A percentile compares a stretch with the other conserved stretches of the same genome.
Conservation (phyloP, 2,888 invertebrate species). For the Geotrupes spiniger region DNA sequence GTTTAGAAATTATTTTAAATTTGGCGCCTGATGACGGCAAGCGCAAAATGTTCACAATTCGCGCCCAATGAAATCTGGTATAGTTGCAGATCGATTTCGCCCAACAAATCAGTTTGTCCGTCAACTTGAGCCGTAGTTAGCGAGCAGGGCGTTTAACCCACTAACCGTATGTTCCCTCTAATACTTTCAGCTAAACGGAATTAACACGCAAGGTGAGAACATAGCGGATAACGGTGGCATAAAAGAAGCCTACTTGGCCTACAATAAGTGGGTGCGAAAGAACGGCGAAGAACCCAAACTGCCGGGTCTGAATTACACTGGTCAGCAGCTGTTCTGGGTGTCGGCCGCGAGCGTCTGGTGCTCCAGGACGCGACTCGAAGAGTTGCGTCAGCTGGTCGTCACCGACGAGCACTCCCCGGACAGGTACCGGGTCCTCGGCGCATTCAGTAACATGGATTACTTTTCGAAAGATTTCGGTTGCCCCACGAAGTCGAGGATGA, state of each 20-base stretch:
- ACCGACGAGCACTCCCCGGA: conserved; percentile 51
- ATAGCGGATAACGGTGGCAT: conserved; percentile 94
- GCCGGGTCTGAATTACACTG: conserved; percentile 45
- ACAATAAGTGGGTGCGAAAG: conserved; percentile 42
- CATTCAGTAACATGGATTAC: conserved; percentile 58
- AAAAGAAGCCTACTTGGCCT: conserved; percentile 72
- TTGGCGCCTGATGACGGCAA: no score
- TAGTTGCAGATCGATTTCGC: no score
- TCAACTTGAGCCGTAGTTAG: background rate
- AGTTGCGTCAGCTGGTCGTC: conserved; percentile 42
- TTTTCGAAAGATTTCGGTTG: conserved; percentile 64
- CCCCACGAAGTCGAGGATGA: conserved; percentile 58
- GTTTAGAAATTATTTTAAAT: no score
- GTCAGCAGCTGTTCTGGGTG: conserved; percentile 58
- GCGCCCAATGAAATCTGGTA: no score
- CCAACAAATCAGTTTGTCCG: no score
- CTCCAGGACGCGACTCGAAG: conserved; percentile 45
- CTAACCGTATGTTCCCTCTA: background rate
- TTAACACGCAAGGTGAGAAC: conserved; percentile 91
- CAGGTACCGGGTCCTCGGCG: conserved; percentile 59
- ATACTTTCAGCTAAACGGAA: conserved; percentile 73
- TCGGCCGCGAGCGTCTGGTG: conserved; percentile 64
- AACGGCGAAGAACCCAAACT: conserved; percentile 42
- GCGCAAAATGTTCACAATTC: no score
- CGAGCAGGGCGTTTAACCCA: background rate